Percentiles rank a stretch among this genome's conserved stretches.
These are phyloP conservation scores for Lepidocolaptes lacrymiger DNA, from an alignment of 2,797 vertebrate genomes.

Conservation along the genomic window DNA sequence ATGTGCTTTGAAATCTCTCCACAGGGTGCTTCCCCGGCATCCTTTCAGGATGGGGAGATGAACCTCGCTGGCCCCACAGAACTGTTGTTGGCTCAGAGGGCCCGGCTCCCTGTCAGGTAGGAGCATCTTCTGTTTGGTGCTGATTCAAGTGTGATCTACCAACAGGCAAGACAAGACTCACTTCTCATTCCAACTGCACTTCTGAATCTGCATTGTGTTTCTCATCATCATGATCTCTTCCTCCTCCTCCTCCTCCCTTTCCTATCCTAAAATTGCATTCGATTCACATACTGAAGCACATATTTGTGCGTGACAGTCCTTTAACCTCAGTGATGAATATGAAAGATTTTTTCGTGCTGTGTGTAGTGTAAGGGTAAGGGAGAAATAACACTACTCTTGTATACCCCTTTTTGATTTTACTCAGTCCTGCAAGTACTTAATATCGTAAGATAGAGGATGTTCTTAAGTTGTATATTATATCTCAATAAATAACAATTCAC, in stretches of 20 bases:
- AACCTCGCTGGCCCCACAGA: constrained; percentile 66
- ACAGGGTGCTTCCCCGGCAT: constrained; percentile 67
- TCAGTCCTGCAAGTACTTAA: background rate
- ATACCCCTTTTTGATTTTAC: background rate
- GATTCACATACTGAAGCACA: background rate
- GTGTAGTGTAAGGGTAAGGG: background rate
- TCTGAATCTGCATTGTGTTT: background rate
- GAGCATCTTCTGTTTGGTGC: background rate
- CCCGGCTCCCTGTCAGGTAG: constrained; percentile 71
- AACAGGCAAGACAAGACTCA: background rate
- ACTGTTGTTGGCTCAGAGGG: constrained; percentile 52
- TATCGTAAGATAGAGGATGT: background rate
- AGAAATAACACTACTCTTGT: background rate
- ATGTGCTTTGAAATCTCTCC: constrained; percentile 60
- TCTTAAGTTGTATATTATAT: background rate
- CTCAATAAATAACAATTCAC: background rate
- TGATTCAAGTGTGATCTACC: background rate
- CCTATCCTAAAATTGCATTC: background rate
- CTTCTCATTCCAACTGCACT: background rate
- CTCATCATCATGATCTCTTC: background rate
- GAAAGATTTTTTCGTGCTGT: background rate
- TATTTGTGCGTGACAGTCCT: background rate
- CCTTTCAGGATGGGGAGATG: constrained; percentile 70
- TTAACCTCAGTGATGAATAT: background rate
- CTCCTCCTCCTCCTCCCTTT: background rate